Base-by-base conservation (phyloP, 2,888 invertebrate genomes). In the Rhopalosiphum nymphaeae region DNA sequence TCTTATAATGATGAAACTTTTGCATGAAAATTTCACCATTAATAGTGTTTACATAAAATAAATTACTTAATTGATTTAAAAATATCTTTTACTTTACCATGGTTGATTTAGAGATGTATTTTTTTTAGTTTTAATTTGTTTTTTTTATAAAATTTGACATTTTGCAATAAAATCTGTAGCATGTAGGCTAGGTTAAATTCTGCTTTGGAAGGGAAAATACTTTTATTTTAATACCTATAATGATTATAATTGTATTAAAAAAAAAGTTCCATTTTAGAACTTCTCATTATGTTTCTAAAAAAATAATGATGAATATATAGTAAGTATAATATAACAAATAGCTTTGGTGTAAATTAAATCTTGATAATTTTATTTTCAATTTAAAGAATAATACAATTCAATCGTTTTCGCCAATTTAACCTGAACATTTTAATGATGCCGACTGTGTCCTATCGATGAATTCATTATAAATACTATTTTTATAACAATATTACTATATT, bases 151-250 rank as follows among this genome's bases (percentile, higher is more conserved):
- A 36, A 78, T 36, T 67, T n/a, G 0, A 78, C 36, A 36, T 78
- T 21, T n/a, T 5, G 0, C n/a, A n/a, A n/a, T n/a, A n/a, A 67
- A n/a, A 67, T n/a, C 11, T 4, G n/a, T 13, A 67, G n/a, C 0
- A 0, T 67, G 4, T 53, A 13, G 13, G 13, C n/a, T 16, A 67
- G n/a, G 1, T 16, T n/a, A n/a, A 67, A n/a, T 67, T 67, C 3
- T 13, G 0, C 4, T 3, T 13, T 16, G 0, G n/a, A 16, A n/a
- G n/a, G 3, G 4, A 0, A 67, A 67, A 67, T 67, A n/a, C n/a
- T 67, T n/a, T n/a, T n/a, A n/a, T n/a, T n/a, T n/a, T n/a, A n/a
- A n/a, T n/a, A n/a, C n/a, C n/a, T n/a, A n/a, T n/a, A n/a, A n/a
- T n/a, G n/a, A n/a, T n/a, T n/a, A 67, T n/a, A 67, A 5, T 67